phyloP scores from a whole-genome alignment of 2,888 invertebrate genomes.

The Clusia tigrina region DNA sequence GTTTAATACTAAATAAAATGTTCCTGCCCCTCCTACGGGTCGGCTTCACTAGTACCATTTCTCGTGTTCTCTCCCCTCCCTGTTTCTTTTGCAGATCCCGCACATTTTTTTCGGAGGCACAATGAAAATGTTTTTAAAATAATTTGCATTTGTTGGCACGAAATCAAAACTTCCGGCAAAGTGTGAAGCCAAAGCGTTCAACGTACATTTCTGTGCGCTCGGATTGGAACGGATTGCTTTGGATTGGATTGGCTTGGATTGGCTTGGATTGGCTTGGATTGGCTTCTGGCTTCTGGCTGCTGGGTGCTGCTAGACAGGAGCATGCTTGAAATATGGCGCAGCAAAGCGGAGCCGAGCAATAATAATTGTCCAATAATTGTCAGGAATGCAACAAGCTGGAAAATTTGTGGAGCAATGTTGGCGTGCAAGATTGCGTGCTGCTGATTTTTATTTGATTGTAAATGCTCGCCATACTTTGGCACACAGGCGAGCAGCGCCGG shows the following conservation, averaged over 20 bases:
- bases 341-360: not conserved
- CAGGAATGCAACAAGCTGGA: constrained; percentile 27
- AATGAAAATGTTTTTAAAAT: constrained; percentile 3
- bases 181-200: constrained; percentile 14
- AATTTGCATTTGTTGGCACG: constrained; percentile 26
- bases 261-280: not conserved
- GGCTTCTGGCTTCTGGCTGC: not conserved
- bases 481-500: no score
- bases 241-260: not conserved
- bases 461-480: no score
- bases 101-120: not conserved
- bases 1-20: no score
- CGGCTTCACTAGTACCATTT: no score
- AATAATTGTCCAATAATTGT: constrained; percentile 19
- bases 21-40: no score
- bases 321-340: not conserved
- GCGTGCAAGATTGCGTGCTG: not conserved
- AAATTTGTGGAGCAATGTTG: constrained; percentile 19
- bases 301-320: not conserved
- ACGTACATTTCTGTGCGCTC: no score
- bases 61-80: no score
- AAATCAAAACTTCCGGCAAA: constrained; percentile 15
- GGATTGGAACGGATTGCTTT: not conserved
- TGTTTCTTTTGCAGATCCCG: not conserved
- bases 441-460: not conserved